Evolutionary conservation across 1,140 invertebrate genomes (phyloP), one percentile per base, ranked within the genome.

Genomic region (Magallana gigas): DNA sequence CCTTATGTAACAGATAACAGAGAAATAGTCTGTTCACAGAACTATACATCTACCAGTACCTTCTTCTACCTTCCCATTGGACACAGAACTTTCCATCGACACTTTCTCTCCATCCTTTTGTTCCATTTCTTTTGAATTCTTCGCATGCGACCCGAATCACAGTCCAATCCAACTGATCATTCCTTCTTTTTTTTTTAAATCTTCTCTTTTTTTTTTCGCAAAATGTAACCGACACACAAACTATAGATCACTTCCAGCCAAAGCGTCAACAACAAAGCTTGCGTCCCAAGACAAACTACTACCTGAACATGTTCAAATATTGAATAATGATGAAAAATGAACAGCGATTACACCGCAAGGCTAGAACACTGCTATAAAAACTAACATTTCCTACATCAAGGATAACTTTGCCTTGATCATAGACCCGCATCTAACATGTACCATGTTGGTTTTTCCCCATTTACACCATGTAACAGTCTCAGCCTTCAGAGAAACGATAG

Each of bases 381-480:
- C 36, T 48, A 76, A 76, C 68, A 76, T 76, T 76, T 76, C 68
- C 68, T 23, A 76, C 68, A 76, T 76, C 68, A 76, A 76, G 68
- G 68, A 29, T 76, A 76, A 76, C 7, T 1, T 76, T 23, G 9
- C 68, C 68, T 76, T 76, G 68, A 76, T 76, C 68, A 76, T 12
- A 76, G 68, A 76, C 68, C 68, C 68, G 36, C 68, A 76, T 76
- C 68, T 76, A 76, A 29, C 68, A 76, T 76, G 68, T 76, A 76
- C 23, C 23, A 29, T 23, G 68, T 76, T 76, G 9, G 18, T 29
- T 29, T 76, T 9, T 7, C 9, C 23, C 68, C 68, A 76, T 76
- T 76, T 76, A 48, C 18, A 29, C 36, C 68, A 29, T 76, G 68
- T 76, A 76, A 12, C 23, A 76, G 68, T 29, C 68, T 76, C 36